These are phyloP conservation scores for Aphelinus atriplicis DNA, from an alignment of 1,140 invertebrate species.

Conservation along the genomic window DNA sequence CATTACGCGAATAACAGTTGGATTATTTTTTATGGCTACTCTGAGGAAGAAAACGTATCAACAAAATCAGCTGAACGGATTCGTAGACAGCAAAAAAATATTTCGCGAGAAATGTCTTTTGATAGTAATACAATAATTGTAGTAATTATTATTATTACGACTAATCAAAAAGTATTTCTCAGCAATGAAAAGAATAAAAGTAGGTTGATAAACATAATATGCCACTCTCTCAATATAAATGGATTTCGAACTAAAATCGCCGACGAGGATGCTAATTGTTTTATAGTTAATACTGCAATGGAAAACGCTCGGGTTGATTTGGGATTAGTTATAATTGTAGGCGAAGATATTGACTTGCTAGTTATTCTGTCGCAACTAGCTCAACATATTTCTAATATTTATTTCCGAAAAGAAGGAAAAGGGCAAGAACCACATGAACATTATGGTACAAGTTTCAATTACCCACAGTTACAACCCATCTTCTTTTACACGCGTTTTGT, in stretches of 20 bases:
- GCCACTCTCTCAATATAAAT: conserved; percentile 1
- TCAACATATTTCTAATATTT: conserved; percentile 17
- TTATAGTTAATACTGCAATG: not conserved
- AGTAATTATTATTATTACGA: too few relatives aligned
- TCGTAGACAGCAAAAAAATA: conserved; percentile 10
- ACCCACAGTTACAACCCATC: conserved; percentile 24
- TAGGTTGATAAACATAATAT: conserved; percentile 17
- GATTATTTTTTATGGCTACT: conserved; percentile 24
- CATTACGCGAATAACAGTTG: conserved; percentile 18
- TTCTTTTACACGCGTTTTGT: conserved; percentile 36
- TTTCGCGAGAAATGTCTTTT: conserved; percentile 29
- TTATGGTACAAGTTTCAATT: conserved; percentile 27
- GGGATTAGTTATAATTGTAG: conserved; percentile 22
- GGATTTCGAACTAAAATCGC: not conserved
- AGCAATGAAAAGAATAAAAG: conserved; percentile 35
- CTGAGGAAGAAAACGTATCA: conserved; percentile 18
- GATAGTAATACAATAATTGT: conserved; percentile 21
- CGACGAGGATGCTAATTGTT: too few relatives aligned
- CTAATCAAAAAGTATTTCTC: conserved; percentile 28
- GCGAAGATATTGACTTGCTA: conserved; percentile 27
- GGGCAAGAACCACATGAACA: conserved; percentile 2
- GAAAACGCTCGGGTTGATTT: conserved; percentile 18
- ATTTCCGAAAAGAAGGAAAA: conserved; percentile 11
- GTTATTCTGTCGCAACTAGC: conserved; percentile 23
- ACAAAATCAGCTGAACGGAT: conserved; percentile 23